Conservation (phyloP, 2,888 invertebrate species). For the Ectemnius lituratus region DNA sequence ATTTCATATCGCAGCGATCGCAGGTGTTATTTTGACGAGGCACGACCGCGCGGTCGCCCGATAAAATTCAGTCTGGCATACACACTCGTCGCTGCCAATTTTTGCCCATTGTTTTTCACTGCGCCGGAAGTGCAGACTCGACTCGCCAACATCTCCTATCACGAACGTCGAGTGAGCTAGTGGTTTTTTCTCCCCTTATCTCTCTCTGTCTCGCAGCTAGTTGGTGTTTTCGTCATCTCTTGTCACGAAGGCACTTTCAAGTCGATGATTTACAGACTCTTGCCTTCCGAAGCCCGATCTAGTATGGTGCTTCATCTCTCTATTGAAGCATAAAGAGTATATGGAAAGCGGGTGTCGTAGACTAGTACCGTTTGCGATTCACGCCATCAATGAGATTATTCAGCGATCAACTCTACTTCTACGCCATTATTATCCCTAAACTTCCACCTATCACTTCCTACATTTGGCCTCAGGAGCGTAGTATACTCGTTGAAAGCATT, state of each 20-base stretch:
- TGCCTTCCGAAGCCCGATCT: no score
- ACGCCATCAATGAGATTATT: no score
- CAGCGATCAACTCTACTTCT: no score
- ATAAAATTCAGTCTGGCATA: constrained; percentile 51
- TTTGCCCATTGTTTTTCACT: constrained; percentile 35
- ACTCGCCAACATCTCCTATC: constrained; percentile 21
- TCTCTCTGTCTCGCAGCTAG: constrained; percentile 22
- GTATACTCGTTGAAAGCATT: no score
- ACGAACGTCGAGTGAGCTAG: constrained; percentile 3
- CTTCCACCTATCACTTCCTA: no score
- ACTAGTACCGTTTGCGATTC: no score
- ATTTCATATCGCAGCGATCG: constrained; percentile 40
- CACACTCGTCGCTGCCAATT: constrained; percentile 11
- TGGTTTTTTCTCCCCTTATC: constrained; percentile 6
- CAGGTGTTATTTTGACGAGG: constrained; percentile 51
- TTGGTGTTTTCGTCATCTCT: not conserved
- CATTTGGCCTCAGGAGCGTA: no score
- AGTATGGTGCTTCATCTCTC: no score
- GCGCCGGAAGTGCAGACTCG: constrained; percentile 30
- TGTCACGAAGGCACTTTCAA: not conserved
- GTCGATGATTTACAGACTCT: not conserved
- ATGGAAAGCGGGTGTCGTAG: no score
- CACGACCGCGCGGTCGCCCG: constrained; percentile 45
- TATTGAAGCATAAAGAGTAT: no score
- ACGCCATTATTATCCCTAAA: no score